Conservation (phyloP, 2,113 vertebrate genomes). For the Nothobranchius kuhntae region DNA sequence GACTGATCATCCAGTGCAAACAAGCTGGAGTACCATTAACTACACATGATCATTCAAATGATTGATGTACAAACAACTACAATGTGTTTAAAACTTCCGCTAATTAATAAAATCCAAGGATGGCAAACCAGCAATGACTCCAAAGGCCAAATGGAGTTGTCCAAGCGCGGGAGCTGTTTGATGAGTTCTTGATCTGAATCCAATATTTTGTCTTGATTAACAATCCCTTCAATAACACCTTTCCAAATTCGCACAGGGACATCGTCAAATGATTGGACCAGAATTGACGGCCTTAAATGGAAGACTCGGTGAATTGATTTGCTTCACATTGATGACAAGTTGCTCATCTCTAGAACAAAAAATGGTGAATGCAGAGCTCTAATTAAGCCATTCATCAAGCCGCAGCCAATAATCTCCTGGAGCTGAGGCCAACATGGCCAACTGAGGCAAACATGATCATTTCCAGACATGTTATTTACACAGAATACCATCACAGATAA, state of each 20-base stretch:
- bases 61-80: slow-evolving; percentile 47
- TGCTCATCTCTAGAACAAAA: slow-evolving; percentile 57
- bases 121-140: slow-evolving; percentile 3
- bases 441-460: slow-evolving; percentile 42
- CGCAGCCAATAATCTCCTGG: slow-evolving; percentile 44
- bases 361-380: slow-evolving; percentile 49
- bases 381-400: slow-evolving; percentile 72
- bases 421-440: slow-evolving; percentile 35
- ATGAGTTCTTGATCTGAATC: slow-evolving; percentile 59
- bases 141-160: slow-evolving; percentile 30
- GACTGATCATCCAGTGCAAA: slow-evolving; percentile 32
- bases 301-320: slow-evolving; percentile 61
- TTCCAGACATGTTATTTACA: slow-evolving; percentile 7
- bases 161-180: slow-evolving; percentile 29
- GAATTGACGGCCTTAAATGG: slow-evolving; percentile 41
- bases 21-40: slow-evolving; percentile 30
- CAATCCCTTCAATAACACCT: slow-evolving; percentile 35
- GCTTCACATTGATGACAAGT: slow-evolving; percentile 54
- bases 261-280: slow-evolving; percentile 56
- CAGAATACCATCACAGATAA: slow-evolving; percentile 1
- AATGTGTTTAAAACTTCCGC: slow-evolving; percentile 26
- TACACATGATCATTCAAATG: slow-evolving; percentile 27
- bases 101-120: slow-evolving; percentile 9
- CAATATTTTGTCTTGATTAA: slow-evolving; percentile 60
- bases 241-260: slow-evolving; percentile 38